phyloP scores from a whole-genome alignment of 2,888 invertebrate genomes.

The Choristoneura rosaceana region DNA sequence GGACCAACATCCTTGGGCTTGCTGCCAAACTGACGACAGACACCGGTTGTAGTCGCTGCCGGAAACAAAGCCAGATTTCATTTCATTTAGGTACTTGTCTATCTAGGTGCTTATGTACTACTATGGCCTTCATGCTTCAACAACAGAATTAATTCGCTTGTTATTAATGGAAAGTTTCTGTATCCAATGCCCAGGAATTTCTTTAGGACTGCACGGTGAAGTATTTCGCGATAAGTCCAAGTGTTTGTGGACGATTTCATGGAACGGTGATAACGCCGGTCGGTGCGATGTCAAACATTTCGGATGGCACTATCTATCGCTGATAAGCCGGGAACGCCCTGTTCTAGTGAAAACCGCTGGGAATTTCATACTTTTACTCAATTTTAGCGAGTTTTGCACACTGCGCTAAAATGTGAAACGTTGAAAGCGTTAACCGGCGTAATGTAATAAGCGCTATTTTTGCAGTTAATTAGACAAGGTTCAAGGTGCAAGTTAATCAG shows the following conservation, averaged over 20 bases:
- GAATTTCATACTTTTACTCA: constrained; percentile 25
- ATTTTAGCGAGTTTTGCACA: constrained; percentile 14
- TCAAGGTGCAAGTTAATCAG: not conserved
- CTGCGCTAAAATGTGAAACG: constrained; percentile 19
- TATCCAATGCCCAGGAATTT: constrained; percentile 45
- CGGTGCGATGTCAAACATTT: constrained; percentile 66
- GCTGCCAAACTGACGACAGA: constrained; percentile 64
- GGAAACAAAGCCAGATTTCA: constrained; percentile 39
- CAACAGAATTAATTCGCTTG: constrained; percentile 29
- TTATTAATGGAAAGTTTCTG: constrained; percentile 29
- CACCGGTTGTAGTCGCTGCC: constrained; percentile 47
- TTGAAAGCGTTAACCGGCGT: constrained; percentile 16
- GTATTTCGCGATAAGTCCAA: constrained; percentile 77
- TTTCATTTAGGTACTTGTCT: constrained; percentile 24
- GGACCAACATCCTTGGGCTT: constrained; percentile 66
- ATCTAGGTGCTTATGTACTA: not conserved
- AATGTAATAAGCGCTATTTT: constrained; percentile 15
- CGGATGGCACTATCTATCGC: constrained; percentile 72
- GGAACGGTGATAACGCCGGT: constrained; percentile 74
- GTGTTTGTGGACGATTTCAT: constrained; percentile 77
- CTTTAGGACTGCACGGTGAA: constrained; percentile 67
- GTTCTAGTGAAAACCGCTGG: constrained; percentile 46
- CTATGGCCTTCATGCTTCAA: constrained; percentile 35
- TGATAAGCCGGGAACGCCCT: constrained; percentile 63
- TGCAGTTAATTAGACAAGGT: constrained; percentile 24